Base-by-base conservation (phyloP, 1,140 invertebrate genomes). In the Galleria mellonella region DNA sequence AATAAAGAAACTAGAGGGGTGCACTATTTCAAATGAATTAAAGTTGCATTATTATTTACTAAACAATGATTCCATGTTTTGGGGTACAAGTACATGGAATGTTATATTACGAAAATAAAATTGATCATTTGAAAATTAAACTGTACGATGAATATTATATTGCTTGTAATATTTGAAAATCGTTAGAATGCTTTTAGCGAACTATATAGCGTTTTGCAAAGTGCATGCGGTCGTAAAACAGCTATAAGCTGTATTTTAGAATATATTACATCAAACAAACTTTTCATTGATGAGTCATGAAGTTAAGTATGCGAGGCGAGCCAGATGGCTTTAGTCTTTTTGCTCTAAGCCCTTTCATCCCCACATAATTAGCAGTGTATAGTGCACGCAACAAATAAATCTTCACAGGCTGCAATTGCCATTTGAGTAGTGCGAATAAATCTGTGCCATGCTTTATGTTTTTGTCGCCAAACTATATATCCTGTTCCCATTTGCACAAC, bases 361-460 rank as follows among this genome's bases (percentile, higher is more conserved):
- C 57, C 51, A 61, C 62, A 65, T 81, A 82, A 82, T 82, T 78
- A 82, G 69, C 62, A 50, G 47, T 55, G 58, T 56, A 46, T 52
- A 63, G 50, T 70, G 51, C 53, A 69, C 51, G 68, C 64, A 55
- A 60, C 68, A 68, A 75, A 83, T 83, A 84, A 81, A 81, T 82
- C 73, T 62, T 41, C 46, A 28, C 56, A 35, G 44, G 56, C 62
- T 69, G 69, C 71, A 72, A 77, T 77, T 76, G 75, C 71, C 71
- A 74, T 83, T 75, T 72, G 73, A 79, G 74, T 75, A 63, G 62
- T 63, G 62, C 66, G 72, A 81, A 84, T 84, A 84, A 84, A 83
- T 84, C 78, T 79, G 59, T 72, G 81, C 78, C 78, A 76, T 72
- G 64, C 60, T 44, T 55, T 70, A 70, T 68, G 69, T 61, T 72